Percentiles rank a stretch among this genome's conserved stretches.
Conservation (phyloP, 2,888 invertebrate genomes). For the Eupithecia abbreviata region DNA sequence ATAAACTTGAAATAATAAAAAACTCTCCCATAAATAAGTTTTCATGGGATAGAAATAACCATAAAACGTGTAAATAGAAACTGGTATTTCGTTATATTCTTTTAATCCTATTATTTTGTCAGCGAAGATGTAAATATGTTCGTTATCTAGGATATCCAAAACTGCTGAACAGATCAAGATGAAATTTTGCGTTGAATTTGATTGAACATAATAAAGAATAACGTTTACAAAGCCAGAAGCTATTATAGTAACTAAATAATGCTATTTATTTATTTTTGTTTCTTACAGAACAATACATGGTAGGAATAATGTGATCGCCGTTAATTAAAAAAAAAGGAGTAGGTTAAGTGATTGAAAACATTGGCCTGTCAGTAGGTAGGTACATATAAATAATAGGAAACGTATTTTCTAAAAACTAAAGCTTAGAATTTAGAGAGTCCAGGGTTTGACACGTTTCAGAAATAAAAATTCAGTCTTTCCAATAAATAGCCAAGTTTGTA, state of each 20-base stretch:
- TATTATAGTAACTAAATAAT: too few species aligned
- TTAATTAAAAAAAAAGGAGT: too few species aligned
- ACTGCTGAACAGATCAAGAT: neutral
- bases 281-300: too few species aligned
- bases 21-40: neutral
- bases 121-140: neutral
- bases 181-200: neutral
- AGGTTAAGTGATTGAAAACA: too few species aligned
- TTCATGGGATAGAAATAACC: too few species aligned
- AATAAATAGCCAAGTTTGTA: neutral
- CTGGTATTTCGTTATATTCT: neutral
- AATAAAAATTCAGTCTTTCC: neutral
- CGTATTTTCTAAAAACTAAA: neutral
- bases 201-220: too few species aligned
- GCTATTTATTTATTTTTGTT: too few species aligned
- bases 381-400: neutral
- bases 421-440: neutral
- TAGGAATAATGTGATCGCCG: too few species aligned
- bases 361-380: too few species aligned
- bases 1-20: too few species aligned
- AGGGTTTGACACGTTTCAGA: neutral
- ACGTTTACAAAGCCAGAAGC: too few species aligned
- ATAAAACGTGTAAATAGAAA: neutral
- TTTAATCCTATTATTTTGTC: neutral
- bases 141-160: neutral